A percentile compares a stretch with the other conserved stretches of the same genome.
Evolutionary conservation across 2,113 vertebrate species (phyloP).

Genomic region (Tringa solitaria): DNA sequence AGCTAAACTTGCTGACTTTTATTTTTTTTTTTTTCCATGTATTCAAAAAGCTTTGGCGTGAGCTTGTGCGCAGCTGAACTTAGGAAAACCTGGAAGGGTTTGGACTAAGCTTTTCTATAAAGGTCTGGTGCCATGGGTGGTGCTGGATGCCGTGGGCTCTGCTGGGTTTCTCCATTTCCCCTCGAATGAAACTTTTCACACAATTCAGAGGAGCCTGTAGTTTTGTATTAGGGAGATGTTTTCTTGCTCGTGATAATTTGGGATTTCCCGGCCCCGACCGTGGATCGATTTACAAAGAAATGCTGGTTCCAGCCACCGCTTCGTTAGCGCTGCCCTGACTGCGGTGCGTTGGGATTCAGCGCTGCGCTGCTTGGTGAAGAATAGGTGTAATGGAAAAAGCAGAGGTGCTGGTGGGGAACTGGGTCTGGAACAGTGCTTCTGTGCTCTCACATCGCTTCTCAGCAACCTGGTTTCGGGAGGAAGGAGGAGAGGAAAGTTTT

Average conservation of each 20-base stretch:
- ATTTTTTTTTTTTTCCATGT: neutral
- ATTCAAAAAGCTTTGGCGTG: neutral
- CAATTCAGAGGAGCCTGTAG: neutral
- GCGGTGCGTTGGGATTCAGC: neutral
- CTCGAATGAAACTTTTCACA: neutral
- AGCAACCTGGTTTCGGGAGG: neutral
- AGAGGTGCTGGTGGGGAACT: fast-evolving
- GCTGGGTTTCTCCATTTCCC: neutral
- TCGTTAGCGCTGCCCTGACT: neutral
- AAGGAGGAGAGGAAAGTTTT: neutral
- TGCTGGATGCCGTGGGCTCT: neutral
- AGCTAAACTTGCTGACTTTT: neutral
- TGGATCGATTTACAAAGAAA: neutral
- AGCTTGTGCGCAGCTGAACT: neutral
- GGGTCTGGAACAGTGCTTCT: neutral
- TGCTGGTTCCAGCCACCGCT: neutral
- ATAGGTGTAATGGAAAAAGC: neutral
- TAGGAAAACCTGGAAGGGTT: neutral
- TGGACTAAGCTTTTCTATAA: neutral
- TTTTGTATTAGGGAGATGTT: neutral
- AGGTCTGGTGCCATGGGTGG: neutral
- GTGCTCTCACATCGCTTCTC: neutral
- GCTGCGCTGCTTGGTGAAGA: neutral
- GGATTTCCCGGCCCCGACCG: neutral
- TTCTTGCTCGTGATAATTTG: neutral